Base-by-base conservation (phyloP, 2,113 vertebrate genomes). In the Struthidea cinerea region DNA sequence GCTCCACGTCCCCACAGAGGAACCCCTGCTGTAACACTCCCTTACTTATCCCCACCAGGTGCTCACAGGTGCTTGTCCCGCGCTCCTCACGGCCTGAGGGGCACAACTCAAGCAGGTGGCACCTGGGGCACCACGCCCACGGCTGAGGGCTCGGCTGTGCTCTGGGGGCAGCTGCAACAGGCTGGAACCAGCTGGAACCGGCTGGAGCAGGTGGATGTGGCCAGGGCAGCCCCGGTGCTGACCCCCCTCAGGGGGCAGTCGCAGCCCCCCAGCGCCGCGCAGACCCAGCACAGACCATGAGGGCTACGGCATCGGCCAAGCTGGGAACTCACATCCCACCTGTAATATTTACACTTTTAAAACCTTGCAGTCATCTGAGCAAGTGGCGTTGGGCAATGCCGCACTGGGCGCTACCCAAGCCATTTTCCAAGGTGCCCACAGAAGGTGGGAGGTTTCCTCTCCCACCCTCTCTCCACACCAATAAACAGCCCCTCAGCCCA, bases 371-470 rank as follows among this genome's bases (percentile, higher is more conserved):
- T 55, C 5, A 2, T 2, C 23, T 28, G 20, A 56, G 26, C 0
- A 0, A 11, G 41, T 1, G 9, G 23, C 1, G 0, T 3, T 11
- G 10, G 39, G 19, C 19, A 30, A 1, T 2, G 18, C 13, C 0
- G 0, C 30, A 0, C 10, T 0, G 7, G 24, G 12, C 0, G 1
- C 8, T 1, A 2, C 5, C 1, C 0, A 0, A 12, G 15, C 19
- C 3, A 0, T 44, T 86, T 63, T 16, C 32, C 20, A 12, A 10
- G 6, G 20, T 1, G 1, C 22, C 26, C 33, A 13, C 8, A 19
- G 55, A 56, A 70, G 17, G 22, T 0, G 0, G 12, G 44, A 37
- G 7, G 5, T 32, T 69, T 6, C 16, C 21, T 49, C 6, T 91
- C 23, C n/a, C 2, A 2, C 7, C 15, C 2, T 16, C 11, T 2